These are phyloP conservation scores for Platycercus adscitus DNA, from an alignment of 2,113 vertebrate genomes.

Conservation along the genomic window DNA sequence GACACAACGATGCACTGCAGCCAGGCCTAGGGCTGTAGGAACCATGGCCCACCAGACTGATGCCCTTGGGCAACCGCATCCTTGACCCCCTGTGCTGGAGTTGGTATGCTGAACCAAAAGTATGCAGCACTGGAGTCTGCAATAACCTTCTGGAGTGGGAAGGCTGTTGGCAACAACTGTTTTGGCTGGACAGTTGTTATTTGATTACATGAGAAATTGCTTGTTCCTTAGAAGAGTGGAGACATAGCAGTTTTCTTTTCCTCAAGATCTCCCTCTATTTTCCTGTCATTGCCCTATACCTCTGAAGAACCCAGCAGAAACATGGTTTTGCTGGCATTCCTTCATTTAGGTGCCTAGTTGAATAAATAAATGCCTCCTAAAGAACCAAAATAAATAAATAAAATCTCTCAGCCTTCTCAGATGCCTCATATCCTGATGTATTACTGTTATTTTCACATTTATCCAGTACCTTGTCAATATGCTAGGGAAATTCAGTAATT, in stretches of 20 bases:
- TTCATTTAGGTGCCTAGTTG: not conserved
- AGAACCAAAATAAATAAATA: not conserved
- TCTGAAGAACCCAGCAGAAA: not conserved
- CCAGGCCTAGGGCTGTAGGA: not conserved
- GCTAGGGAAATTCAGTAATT: not conserved
- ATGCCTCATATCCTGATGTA: not conserved
- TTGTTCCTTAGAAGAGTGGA: not conserved
- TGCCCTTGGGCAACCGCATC: not conserved
- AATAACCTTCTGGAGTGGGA: not conserved
- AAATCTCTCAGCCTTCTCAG: not conserved
- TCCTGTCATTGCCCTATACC: not conserved
- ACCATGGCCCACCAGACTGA: not conserved
- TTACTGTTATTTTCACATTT: not conserved
- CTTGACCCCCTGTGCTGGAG: not conserved
- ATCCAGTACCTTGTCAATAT: not conserved
- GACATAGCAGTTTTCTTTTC: not conserved
- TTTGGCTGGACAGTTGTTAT: not conserved
- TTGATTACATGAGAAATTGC: not conserved
- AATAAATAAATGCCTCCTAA: not conserved
- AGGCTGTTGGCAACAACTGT: not conserved
- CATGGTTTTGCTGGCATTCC: not conserved
- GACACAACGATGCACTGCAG: not conserved
- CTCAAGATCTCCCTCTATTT: not conserved
- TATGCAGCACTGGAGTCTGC: not conserved
- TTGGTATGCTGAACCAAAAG: not conserved